Conservation (phyloP, 2,797 vertebrate species). For the Pangasius larnaudii region DNA sequence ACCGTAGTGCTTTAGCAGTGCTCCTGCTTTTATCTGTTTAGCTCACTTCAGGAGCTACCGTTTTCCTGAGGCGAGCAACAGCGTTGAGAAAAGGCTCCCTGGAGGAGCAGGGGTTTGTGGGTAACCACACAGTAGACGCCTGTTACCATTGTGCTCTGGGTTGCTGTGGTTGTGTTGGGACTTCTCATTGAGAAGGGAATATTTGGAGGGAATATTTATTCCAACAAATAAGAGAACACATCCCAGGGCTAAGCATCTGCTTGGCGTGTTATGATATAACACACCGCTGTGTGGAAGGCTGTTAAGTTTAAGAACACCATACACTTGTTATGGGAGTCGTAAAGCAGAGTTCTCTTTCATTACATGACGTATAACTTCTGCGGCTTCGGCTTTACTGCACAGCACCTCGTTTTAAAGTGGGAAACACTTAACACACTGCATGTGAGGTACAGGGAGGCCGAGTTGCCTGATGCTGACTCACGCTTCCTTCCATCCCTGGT, state of each 20-base stretch:
- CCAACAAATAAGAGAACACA: slow-evolving; percentile 16
- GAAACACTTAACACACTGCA: slow-evolving; percentile 25
- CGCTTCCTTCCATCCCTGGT: not conserved
- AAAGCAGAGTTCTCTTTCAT: slow-evolving; percentile 39
- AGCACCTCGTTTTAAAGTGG: slow-evolving; percentile 38
- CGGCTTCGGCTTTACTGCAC: slow-evolving; percentile 30
- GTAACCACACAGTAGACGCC: slow-evolving; percentile 42
- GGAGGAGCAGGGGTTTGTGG: slow-evolving; percentile 40
- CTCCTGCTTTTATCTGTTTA: slow-evolving; percentile 69
- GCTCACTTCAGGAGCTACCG: slow-evolving; percentile 75
- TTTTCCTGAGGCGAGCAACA: slow-evolving; percentile 73
- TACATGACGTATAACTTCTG: slow-evolving; percentile 32
- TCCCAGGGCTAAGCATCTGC: slow-evolving; percentile 14
- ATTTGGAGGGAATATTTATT: slow-evolving; percentile 12
- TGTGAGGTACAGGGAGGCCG: not conserved
- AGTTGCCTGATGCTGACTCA: slow-evolving; percentile 15
- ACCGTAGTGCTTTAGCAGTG: no score
- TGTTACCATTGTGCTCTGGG: slow-evolving; percentile 27
- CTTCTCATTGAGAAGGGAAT: slow-evolving; percentile 26
- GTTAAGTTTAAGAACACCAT: slow-evolving; percentile 42
- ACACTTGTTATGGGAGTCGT: slow-evolving; percentile 28
- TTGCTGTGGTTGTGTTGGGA: slow-evolving; percentile 29
- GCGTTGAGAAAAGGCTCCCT: slow-evolving; percentile 63
- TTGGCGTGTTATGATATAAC: slow-evolving; percentile 2
- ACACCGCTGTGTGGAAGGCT: slow-evolving; percentile 21